Evolutionary conservation across 1,140 invertebrate species (phyloP).

Genomic region (Zaprionus camerounensis): DNA sequence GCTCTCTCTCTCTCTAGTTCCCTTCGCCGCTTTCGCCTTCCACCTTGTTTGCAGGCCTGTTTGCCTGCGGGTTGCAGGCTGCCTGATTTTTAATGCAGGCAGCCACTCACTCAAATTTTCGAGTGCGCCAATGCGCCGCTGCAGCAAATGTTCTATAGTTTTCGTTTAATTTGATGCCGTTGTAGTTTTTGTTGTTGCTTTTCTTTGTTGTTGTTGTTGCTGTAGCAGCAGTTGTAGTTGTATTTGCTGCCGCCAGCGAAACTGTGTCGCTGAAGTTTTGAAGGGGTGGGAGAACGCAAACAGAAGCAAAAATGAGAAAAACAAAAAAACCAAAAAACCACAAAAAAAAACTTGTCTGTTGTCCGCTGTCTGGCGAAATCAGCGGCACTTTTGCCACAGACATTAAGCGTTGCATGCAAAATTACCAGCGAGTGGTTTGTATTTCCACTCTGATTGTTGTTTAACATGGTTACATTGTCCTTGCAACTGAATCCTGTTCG

Average conservation of each 20-base stretch:
- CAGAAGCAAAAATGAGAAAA: conserved; percentile 32
- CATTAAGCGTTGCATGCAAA: conserved; percentile 82
- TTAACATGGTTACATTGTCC: conserved; percentile 83
- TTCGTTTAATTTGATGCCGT: conserved; percentile 75
- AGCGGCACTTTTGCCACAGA: conserved; percentile 80
- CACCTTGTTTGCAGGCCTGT: not conserved
- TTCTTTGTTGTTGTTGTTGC: conserved; percentile 16
- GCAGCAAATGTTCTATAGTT: conserved; percentile 80
- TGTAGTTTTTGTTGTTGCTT: conserved; percentile 24
- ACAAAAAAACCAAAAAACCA: conserved; percentile 7
- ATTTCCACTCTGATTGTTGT: conserved; percentile 83
- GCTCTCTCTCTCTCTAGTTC: not conserved
- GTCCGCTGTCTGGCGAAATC: conserved; percentile 75
- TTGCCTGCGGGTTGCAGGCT: conserved; percentile 28
- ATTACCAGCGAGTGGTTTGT: conserved; percentile 81
- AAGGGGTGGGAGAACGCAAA: conserved; percentile 27
- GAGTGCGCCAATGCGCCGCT: conserved; percentile 70
- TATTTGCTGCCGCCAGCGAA: conserved; percentile 49
- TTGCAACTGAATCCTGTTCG: conserved; percentile 67
- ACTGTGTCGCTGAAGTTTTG: conserved; percentile 69
- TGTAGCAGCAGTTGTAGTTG: conserved; percentile 32
- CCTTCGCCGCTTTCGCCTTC: conserved; percentile 11
- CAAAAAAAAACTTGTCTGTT: conserved; percentile 4
- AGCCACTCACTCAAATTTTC: conserved; percentile 78
- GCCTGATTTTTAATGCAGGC: conserved; percentile 69